Evolutionary conservation across 1,140 invertebrate species (phyloP), one percentile per base, ranked within the genome.

Genomic region (Drosophila rhopaloa): DNA sequence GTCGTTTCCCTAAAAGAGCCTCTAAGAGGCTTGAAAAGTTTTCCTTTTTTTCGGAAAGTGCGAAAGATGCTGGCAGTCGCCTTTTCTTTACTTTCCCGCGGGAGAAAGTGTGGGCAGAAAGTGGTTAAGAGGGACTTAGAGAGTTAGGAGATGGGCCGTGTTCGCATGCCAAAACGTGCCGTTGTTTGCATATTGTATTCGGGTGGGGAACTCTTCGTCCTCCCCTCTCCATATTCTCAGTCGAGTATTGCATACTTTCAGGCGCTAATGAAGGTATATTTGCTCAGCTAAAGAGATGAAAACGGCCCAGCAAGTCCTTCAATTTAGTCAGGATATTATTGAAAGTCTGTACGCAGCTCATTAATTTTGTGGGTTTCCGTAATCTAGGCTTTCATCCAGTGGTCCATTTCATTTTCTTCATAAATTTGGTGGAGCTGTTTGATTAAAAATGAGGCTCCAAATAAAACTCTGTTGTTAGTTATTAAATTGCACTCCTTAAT

Each of bases 221-320:
- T 1, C 0, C 27, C 47, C 24, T 8, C 27, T 14, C 29, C 8
- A 8, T 8, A 24, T 60, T 59, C n/a, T 19, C 44, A 14, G 11
- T 46, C 54, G 61, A 57, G 35, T 57, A 51, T 51, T 86, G 82
- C 83, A 82, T 79, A 79, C 83, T 82, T 79, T 66, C 55, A 38
- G 76, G 70, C 76, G 75, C 84, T 86, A 85, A 85, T 88, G 82
- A 85, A 79, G 70, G 82, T 76, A 79, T 85, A 80, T 84, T 81
- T 85, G 41, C 77, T 44, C 41, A 50, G 40, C 53, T 27, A 35
- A 70, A 35, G 27, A 27, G 27, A 35, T 29, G 27, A 32, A 32
- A 47, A 24, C 27, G 13, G 13, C 27, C 7, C n/a, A 7, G 3
- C n/a, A 29, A 47, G 38, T 47, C 9, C 59, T 32, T 48, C 10